Evolutionary conservation across 2,797 vertebrate species (phyloP), one percentile per base, ranked within the genome.

Genomic region (Pipistrellus kuhlii): DNA sequence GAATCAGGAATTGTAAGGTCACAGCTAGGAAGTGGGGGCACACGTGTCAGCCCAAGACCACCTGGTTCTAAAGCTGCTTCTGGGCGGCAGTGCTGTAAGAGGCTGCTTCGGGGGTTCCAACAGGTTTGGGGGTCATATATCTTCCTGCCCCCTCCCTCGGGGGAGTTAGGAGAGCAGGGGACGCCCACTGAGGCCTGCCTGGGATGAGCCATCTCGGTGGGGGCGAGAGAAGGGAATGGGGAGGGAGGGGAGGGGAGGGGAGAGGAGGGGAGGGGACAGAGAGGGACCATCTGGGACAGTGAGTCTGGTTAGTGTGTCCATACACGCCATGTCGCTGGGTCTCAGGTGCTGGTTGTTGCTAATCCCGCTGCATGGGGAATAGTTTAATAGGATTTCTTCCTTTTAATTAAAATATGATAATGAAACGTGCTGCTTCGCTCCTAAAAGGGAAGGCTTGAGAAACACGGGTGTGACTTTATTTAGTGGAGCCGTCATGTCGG

Each of bases 331-430:
- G 93, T 71, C 72, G 10, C 88, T 41, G 93, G 90, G 95, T 95
- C 96, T 95, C 97, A 96, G 96, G 94, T 97, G 97, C 94, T 95
- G 90, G 78, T 46, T 95, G 96, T 86, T 93, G 88, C 88, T 97
- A 96, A 97, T 97, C 96, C 94, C 59, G 64, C 72, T 69, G 89
- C 95, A 77, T 20, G 92, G 97, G 96, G 96, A 96, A 95, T 96
- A 94, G 93, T 92, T 95, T 96, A 96, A 97, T 95, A 95, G 95
- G 96, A 97, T 97, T 97, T 97, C 94, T 95, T 78, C 88, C 96
- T 96, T 95, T 96, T 97, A 96, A 97, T 97, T 97, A 97, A 97
- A 97, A 97, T 97, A 97, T 96, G 96, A 96, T 97, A 96, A 97
- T 97, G 96, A 95, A 96, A 96, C 94, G 30, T 83, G 77, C 87